Evolutionary conservation across 2,113 vertebrate genomes (phyloP).

Genomic region (Danionella cerebrum): DNA sequence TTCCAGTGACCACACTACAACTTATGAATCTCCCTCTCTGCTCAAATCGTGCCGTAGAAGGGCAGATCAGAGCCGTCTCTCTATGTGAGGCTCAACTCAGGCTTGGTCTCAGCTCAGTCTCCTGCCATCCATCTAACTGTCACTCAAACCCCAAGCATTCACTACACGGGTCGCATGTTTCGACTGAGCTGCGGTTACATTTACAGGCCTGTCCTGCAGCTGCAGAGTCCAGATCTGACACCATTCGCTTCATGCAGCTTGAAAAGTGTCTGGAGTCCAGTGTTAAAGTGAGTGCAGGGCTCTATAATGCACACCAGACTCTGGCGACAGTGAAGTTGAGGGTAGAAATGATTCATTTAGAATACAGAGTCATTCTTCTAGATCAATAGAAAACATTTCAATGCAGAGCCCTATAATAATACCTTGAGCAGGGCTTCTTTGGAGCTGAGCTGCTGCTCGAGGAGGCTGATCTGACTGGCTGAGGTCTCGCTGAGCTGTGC

Average conservation of each 20-base stretch:
- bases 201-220: conserved; percentile 16
- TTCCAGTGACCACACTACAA: no score
- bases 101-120: conserved; percentile 25
- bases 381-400: no score
- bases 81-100: neutral
- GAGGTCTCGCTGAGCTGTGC: conserved; percentile 77
- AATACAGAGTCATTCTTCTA: no score
- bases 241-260: neutral
- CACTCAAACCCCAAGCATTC: conserved; percentile 19
- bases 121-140: neutral
- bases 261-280: conserved; percentile 2
- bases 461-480: conserved; percentile 78
- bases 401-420: no score
- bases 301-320: neutral
- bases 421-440: conserved; percentile 81
- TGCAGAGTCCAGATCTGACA: neutral
- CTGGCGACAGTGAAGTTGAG: neutral
- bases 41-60: no score
- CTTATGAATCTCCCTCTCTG: neutral
- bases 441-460: conserved; percentile 78
- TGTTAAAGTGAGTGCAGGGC: neutral
- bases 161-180: neutral
- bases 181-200: neutral
- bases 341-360: no score
- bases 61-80: neutral